These are phyloP conservation scores for Lepus timidus DNA, from an alignment of 2,113 vertebrate genomes.

Conservation along the genomic window DNA sequence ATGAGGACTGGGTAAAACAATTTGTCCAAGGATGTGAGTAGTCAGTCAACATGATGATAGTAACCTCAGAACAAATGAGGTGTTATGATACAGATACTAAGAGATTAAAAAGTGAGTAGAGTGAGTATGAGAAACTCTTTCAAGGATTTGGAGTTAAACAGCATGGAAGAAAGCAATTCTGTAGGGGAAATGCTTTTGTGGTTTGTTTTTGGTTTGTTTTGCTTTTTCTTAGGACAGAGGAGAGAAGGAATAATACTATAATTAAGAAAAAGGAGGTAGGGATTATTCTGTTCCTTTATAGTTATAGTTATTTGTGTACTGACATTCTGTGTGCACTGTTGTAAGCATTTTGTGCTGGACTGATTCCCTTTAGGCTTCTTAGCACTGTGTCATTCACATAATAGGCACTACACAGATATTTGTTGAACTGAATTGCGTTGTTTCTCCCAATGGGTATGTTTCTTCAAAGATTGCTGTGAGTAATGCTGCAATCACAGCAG, in stretches of 20 bases:
- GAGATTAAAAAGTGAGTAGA: neutral
- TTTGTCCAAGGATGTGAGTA: neutral
- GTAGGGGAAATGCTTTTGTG: neutral
- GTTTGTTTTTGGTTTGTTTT: conserved; percentile 34
- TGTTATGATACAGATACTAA: neutral
- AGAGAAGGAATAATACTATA: conserved; percentile 19
- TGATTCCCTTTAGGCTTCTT: conserved; percentile 40
- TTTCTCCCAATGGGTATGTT: conserved; percentile 45
- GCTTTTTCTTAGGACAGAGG: neutral
- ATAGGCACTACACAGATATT: neutral
- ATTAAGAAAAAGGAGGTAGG: neutral
- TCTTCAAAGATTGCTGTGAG: conserved; percentile 48
- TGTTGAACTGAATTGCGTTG: conserved; percentile 33
- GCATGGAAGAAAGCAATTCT: neutral
- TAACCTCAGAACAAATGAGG: neutral
- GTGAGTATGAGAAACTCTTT: neutral
- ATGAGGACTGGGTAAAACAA: neutral
- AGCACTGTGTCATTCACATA: conserved; percentile 31
- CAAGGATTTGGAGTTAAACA: neutral
- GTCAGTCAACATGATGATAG: neutral
- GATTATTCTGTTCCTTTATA: conserved; percentile 17
- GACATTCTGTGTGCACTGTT: conserved; percentile 11
- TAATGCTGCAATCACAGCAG: conserved; percentile 35
- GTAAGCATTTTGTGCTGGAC: neutral
- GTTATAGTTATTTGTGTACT: conserved; percentile 1